phyloP scores from a whole-genome alignment of 2,113 vertebrate species.

The Amphiprion percula region DNA sequence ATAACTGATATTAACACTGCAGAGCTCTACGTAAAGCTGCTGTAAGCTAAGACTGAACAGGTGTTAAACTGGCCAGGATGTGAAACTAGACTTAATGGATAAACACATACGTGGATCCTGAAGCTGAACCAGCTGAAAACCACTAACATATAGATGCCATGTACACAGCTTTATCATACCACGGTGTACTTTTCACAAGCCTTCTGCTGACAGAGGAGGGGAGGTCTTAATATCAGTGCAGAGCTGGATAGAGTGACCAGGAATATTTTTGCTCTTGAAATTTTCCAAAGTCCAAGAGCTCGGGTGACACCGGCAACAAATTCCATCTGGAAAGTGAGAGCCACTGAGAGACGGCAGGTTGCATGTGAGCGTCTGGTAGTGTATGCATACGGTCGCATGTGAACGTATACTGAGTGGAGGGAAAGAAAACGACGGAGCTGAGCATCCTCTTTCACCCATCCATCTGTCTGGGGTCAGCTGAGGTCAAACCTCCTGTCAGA shows the following conservation, averaged over 20 bases:
- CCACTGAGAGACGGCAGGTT: not conserved
- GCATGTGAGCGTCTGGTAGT: not conserved
- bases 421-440: not conserved
- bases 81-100: too few species aligned
- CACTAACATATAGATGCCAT: not conserved
- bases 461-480: slow-evolving; percentile 43
- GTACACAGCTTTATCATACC: not conserved
- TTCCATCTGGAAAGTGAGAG: slow-evolving; percentile 59
- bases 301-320: slow-evolving; percentile 28
- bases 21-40: too few species aligned
- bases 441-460: slow-evolving; percentile 47
- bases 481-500: slow-evolving; percentile 47
- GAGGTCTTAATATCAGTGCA: not conserved
- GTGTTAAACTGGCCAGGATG: too few species aligned
- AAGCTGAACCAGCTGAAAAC: not conserved
- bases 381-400: not conserved
- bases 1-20: too few species aligned
- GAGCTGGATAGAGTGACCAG: not conserved
- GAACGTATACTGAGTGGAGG: not conserved
- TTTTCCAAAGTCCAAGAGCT: not conserved
- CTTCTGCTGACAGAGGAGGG: slow-evolving; percentile 9
- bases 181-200: not conserved
- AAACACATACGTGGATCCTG: too few species aligned
- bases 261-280: slow-evolving; percentile 1
- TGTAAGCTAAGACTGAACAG: too few species aligned